Percentiles rank a stretch among this genome's conserved stretches.
Conservation (phyloP, 2,888 invertebrate species). For the Ennomos quercinarius region DNA sequence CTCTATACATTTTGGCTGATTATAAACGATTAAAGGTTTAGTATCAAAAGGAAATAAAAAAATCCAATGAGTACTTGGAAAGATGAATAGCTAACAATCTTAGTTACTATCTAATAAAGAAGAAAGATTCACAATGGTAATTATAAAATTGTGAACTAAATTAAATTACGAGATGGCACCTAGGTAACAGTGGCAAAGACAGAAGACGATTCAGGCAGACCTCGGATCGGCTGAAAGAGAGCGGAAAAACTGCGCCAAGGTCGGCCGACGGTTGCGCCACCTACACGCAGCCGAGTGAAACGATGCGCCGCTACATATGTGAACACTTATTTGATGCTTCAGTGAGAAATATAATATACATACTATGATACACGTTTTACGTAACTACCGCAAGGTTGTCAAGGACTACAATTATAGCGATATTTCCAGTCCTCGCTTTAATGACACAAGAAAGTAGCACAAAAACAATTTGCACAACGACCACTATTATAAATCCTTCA, state of each 20-base stretch:
- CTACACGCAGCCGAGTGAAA: slow-evolving; percentile 72
- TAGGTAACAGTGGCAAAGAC: slow-evolving; percentile 50
- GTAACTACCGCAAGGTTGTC: slow-evolving; percentile 10
- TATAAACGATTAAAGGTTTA: too few species aligned
- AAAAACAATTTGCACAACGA: too few species aligned
- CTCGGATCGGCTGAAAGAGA: slow-evolving; percentile 80
- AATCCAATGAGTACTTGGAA: too few species aligned
- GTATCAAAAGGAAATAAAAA: too few species aligned
- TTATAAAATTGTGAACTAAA: too few species aligned
- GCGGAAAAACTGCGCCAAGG: slow-evolving; percentile 84
- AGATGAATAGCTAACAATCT: too few species aligned
- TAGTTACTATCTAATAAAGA: too few species aligned
- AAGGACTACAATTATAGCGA: slow-evolving; percentile 5
- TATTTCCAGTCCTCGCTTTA: background rate
- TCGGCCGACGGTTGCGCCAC: slow-evolving; percentile 70
- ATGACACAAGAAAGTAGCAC: background rate
- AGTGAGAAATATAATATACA: slow-evolving; percentile 33
- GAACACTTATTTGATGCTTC: slow-evolving; percentile 48
- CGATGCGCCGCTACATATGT: slow-evolving; percentile 53
- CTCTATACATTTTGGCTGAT: too few species aligned
- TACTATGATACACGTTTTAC: slow-evolving; percentile 31
- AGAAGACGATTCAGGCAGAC: slow-evolving; percentile 58
- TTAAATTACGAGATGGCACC: slow-evolving; percentile 15
- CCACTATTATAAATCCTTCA: too few species aligned
- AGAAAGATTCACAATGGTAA: too few species aligned